Conservation (phyloP, 1,140 invertebrate genomes). For the Sinonovacula constricta region DNA sequence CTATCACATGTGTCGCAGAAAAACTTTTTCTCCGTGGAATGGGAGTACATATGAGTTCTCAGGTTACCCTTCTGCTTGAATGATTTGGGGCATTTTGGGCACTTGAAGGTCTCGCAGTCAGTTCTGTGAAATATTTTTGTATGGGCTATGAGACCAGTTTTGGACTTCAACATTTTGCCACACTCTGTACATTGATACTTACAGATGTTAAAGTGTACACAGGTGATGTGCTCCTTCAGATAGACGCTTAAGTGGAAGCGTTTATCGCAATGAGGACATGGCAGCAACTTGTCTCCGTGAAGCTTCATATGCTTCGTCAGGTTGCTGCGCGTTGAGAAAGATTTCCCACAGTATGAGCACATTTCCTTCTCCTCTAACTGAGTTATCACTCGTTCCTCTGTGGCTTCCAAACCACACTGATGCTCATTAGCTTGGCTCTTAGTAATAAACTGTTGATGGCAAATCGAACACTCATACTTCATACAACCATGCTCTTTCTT, state of each 20-base stretch:
- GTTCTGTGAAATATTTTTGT: slow-evolving; percentile 75
- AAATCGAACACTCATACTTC: slow-evolving; percentile 58
- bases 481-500: slow-evolving; percentile 39
- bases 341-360: slow-evolving; percentile 73
- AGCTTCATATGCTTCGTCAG: slow-evolving; percentile 76
- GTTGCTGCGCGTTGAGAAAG: slow-evolving; percentile 73
- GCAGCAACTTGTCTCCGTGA: slow-evolving; percentile 78
- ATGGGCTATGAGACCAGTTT: slow-evolving; percentile 80
- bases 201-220: slow-evolving; percentile 78
- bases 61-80: slow-evolving; percentile 80
- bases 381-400: slow-evolving; percentile 58
- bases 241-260: slow-evolving; percentile 79
- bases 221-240: slow-evolving; percentile 77
- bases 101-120: slow-evolving; percentile 76
- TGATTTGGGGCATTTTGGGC: slow-evolving; percentile 79
- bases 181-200: slow-evolving; percentile 78
- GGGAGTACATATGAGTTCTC: slow-evolving; percentile 77
- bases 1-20: slow-evolving; percentile 73
- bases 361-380: slow-evolving; percentile 24
- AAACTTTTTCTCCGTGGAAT: slow-evolving; percentile 72
- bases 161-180: slow-evolving; percentile 79
- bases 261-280: slow-evolving; percentile 79
- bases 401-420: neutral
- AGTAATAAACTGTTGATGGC: slow-evolving; percentile 25
- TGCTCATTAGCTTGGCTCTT: slow-evolving; percentile 12